Base-by-base conservation (phyloP, 2,797 vertebrate species). In the Fratercula arctica region DNA sequence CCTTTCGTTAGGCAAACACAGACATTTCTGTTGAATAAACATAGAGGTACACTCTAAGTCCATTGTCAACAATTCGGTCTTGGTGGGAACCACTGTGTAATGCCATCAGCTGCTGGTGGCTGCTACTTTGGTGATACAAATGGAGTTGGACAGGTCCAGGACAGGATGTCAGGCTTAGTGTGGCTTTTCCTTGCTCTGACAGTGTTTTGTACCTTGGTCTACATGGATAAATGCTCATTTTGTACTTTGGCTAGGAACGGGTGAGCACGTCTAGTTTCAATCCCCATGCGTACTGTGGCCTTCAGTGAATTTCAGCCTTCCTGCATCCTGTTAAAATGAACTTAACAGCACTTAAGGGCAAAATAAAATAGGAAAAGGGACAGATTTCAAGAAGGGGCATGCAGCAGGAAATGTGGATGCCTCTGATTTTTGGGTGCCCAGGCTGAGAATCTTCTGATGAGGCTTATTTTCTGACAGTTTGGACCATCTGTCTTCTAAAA, bases 1-100 rank as follows among this genome's bases (percentile, higher is more conserved):
- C 43, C 41, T 48, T 68, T 83, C 26, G 0, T 78, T 48, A 76
- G 69, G 59, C 35, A 88, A 86, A 94, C 28, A 20, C 85, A 92
- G 72, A 60, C 59, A 20, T 28, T 89, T 70, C 73, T 81, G 45
- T 64, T 89, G 87, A 81, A 81, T 87, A 96, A 96, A 94, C 64
- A 33, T 1, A 77, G 60, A 87, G 46, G 79, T 76, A 83, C 81
- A 94, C 90, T 89, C 86, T 64, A 57, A 85, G 46, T 37, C 64
- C 78, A 83, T 74, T 93, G 90, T 82, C 89, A 90, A 33, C 78
- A 85, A 59, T 64, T 74, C 0, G 0, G 33, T 63, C 88, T 54
- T 7, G 1, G 37, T 83, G 35, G 64, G 81, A 90, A n/a, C 29
- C 4, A 0, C 48, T 85, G 60, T 95, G 90, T 82, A 85, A 95